phyloP scores from a whole-genome alignment of 2,888 invertebrate genomes.

The Cantharis flavilabris region DNA sequence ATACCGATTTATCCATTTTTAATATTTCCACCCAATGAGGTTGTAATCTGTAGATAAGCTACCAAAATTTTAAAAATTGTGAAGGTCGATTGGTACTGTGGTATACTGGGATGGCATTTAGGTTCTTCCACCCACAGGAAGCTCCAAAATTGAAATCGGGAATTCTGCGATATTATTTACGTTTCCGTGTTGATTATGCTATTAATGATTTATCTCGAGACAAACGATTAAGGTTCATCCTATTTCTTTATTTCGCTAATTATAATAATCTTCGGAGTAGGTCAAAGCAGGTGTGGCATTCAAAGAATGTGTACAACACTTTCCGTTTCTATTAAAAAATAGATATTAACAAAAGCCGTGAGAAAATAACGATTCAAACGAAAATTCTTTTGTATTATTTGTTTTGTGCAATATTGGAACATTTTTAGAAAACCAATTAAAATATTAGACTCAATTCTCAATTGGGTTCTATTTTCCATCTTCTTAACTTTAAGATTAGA shows the following conservation, averaged over 20 bases:
- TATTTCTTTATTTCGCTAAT: neutral
- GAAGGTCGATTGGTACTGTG: no score
- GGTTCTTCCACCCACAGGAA: neutral
- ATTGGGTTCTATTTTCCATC: neutral
- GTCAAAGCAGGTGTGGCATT: conserved; percentile 28
- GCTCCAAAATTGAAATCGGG: neutral
- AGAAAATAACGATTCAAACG: conserved; percentile 8
- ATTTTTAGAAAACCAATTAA: neutral
- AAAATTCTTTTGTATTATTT: neutral
- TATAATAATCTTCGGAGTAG: conserved; percentile 9
- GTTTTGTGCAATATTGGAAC: neutral
- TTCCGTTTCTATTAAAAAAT: conserved; percentile 25
- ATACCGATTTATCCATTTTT: neutral
- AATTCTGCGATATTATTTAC: neutral
- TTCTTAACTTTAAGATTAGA: neutral
- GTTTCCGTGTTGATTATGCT: neutral
- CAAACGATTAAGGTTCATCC: neutral
- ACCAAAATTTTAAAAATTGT: no score
- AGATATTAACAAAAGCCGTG: conserved; percentile 15
- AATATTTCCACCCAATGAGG: no score
- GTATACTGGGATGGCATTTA: no score
- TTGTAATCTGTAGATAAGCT: no score
- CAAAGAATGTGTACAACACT: conserved; percentile 20
- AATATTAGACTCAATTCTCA: neutral
- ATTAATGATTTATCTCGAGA: neutral